Base-by-base conservation (phyloP, 2,797 vertebrate species). In the Chelon auratus region DNA sequence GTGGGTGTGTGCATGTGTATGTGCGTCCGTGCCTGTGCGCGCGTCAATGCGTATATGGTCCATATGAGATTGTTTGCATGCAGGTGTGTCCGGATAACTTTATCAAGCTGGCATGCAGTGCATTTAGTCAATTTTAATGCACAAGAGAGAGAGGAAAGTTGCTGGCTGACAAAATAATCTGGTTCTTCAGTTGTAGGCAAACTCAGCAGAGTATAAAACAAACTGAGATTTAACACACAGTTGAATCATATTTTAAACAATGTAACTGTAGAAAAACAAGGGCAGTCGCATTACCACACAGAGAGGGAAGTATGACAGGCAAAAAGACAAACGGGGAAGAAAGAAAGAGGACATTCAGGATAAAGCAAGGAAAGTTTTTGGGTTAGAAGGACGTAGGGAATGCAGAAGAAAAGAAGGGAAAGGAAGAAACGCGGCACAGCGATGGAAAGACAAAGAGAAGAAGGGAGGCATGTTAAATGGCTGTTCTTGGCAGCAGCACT, bases 51-150 rank as follows among this genome's bases (percentile, higher is more conserved):
- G n/a, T 62, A 47, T 50, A 59, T 40, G 52, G 13, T 53, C 67
- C 61, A 72, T 39, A 65, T 69, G 66, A 37, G 51, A 61, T 11
- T 62, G 40, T 68, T 39, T 54, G 65, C 15, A 56, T 15, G 65
- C 79, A 87, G 75, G 68, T 66, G 77, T 72, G 77, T 80, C 56
- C 15, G 13, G 53, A 57, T 61, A 81, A 39, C 75, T 81, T 72
- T 68, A 81, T 71, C 68, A 77, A 68, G 65, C 40, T 68, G 11
- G 62, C 72, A 45, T 10, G 66, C 63, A 10, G 58, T 0, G 8
- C 2, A 20, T 83, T 85, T 70, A 48, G 9, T 84, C 80, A 45
- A 53, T 66, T 75, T 56, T 6, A 72, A 68, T 60, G 57, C 50
- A 51, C 58, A 36, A 15, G 39, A 40, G 69, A 71, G 50, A 68